Conservation (phyloP, 2,113 vertebrate genomes). For the Amblyornis subalaris region DNA sequence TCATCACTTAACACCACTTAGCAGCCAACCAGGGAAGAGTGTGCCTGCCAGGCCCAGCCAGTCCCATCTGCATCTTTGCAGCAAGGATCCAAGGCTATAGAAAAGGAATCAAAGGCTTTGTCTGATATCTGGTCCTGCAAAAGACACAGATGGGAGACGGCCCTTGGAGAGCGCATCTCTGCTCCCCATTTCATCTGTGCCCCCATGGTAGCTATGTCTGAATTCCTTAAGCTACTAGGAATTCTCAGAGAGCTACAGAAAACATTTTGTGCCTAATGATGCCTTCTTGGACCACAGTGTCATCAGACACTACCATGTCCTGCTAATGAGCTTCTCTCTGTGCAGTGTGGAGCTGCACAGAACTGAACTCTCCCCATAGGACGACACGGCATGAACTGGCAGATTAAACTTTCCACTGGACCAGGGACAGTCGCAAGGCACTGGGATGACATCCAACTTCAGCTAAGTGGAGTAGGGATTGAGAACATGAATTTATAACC, state of each 20-base stretch:
- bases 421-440: constrained; percentile 58
- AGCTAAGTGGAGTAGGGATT: constrained; percentile 17
- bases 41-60: background rate
- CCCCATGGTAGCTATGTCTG: background rate
- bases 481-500: constrained; percentile 56
- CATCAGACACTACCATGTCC: constrained; percentile 50
- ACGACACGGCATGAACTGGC: background rate
- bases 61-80: background rate
- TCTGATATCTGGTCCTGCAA: background rate
- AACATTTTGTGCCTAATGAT: constrained; percentile 64
- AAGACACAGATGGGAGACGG: background rate
- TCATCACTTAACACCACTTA: constrained; percentile 62
- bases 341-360: constrained; percentile 9
- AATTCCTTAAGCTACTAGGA: constrained; percentile 46
- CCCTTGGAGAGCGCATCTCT: background rate
- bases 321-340: constrained; percentile 61
- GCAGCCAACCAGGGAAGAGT: constrained; percentile 7
- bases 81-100: background rate
- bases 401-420: constrained; percentile 64
- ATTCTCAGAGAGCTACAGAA: constrained; percentile 37
- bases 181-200: background rate
- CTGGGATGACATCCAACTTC: constrained; percentile 61
- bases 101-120: background rate
- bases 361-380: constrained; percentile 50
- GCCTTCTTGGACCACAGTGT: constrained; percentile 59